Conservation (phyloP, 2,888 invertebrate genomes). For the Caenorhabditis panamensis region DNA sequence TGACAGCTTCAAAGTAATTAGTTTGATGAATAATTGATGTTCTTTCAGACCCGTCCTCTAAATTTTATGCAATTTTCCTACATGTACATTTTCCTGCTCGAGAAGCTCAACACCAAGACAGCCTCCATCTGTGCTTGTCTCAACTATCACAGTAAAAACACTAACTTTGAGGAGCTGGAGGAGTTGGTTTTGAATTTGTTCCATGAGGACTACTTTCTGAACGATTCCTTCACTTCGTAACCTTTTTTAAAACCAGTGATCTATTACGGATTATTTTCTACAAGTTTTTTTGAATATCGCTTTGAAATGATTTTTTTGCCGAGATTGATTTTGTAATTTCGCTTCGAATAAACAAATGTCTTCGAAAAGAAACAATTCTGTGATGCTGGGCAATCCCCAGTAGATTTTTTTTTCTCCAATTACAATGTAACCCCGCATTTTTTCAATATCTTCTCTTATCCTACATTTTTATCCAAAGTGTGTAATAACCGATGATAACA, state of each 20-base stretch:
- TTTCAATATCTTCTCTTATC: no score
- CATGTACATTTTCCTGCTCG: slow-evolving; percentile 48
- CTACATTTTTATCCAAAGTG: no score
- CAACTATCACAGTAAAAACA: slow-evolving; percentile 16
- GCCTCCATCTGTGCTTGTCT: slow-evolving; percentile 42
- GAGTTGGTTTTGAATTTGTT: slow-evolving; percentile 40
- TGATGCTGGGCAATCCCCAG: no score
- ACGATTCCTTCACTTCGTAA: not conserved
- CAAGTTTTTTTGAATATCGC: not conserved
- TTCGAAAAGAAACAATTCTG: no score
- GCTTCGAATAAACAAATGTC: no score
- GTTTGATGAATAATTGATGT: no score
- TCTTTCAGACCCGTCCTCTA: slow-evolving; percentile 20
- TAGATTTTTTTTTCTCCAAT: no score
- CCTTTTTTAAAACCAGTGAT: not conserved
- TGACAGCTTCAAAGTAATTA: not conserved
- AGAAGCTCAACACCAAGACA: slow-evolving; percentile 36
- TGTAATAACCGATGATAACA: no score
- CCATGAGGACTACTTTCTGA: slow-evolving; percentile 45
- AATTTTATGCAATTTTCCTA: slow-evolving; percentile 55
- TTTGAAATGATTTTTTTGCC: not conserved
- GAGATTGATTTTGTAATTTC: no score
- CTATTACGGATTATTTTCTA: slow-evolving; percentile 1
- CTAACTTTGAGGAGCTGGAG: slow-evolving; percentile 33
- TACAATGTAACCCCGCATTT: no score